Evolutionary conservation across 2,113 vertebrate species (phyloP).

Genomic region (Chrysemys picta): DNA sequence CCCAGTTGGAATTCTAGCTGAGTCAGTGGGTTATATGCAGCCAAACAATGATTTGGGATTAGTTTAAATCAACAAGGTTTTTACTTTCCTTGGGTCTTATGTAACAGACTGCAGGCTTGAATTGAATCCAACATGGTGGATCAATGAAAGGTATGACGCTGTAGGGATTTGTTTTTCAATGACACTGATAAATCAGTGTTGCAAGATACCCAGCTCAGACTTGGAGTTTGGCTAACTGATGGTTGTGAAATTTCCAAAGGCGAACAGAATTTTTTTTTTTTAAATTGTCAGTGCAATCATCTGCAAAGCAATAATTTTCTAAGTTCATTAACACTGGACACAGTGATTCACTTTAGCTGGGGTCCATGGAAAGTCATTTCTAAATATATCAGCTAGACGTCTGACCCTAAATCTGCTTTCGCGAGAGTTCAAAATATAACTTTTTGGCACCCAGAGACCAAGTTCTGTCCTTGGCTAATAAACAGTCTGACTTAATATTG

Average conservation of each 20-base stretch:
- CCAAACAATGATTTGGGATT: background rate
- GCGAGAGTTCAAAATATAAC: background rate
- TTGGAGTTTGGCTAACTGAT: slow-evolving; percentile 32
- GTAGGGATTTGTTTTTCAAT: slow-evolving; percentile 57
- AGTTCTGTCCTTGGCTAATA: slow-evolving; percentile 25
- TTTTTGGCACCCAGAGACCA: background rate
- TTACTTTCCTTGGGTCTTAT: background rate
- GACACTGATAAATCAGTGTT: slow-evolving; percentile 61
- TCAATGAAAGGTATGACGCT: slow-evolving; percentile 48
- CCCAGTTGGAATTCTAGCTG: background rate
- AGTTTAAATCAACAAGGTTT: background rate
- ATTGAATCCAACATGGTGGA: slow-evolving; percentile 21
- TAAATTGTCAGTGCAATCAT: slow-evolving; percentile 33
- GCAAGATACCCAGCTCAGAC: slow-evolving; percentile 60
- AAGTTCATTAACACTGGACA: slow-evolving; percentile 14
- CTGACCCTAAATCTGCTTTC: slow-evolving; percentile 41
- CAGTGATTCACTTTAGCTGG: slow-evolving; percentile 30
- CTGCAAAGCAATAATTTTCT: slow-evolving; percentile 42
- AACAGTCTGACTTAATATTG: background rate
- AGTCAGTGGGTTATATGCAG: background rate
- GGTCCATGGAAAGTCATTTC: slow-evolving; percentile 37
- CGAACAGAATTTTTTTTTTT: background rate
- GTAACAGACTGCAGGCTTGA: slow-evolving; percentile 14
- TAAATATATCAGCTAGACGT: slow-evolving; percentile 55
- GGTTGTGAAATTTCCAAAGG: slow-evolving; percentile 72